phyloP scores from a whole-genome alignment of 2,797 vertebrate genomes.

The Austrolebias charrua region DNA sequence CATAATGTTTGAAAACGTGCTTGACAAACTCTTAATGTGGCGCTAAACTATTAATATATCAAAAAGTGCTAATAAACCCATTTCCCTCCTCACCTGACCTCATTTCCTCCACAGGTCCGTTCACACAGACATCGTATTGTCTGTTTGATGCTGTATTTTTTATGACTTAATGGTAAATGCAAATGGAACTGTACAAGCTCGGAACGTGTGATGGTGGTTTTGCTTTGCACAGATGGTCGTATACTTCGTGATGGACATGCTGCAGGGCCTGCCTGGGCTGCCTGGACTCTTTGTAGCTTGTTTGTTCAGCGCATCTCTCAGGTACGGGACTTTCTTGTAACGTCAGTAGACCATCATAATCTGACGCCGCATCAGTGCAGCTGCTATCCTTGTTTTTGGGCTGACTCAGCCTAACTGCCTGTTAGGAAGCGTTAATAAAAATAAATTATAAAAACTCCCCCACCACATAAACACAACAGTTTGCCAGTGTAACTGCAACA shows the following conservation, averaged over 20 bases:
- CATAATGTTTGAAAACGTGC: too few relatives aligned
- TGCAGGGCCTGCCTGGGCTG: conserved; percentile 83
- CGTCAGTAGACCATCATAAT: background rate
- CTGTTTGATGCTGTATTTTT: background rate
- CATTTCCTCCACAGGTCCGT: background rate
- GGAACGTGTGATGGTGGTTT: background rate
- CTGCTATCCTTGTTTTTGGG: background rate
- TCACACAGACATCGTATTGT: rapidly evolving
- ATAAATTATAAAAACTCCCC: too few relatives aligned
- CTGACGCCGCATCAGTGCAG: background rate
- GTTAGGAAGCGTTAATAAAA: background rate
- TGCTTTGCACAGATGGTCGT: conserved; percentile 82
- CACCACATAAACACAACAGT: too few relatives aligned
- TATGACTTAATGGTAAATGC: background rate
- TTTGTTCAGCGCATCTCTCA: conserved; percentile 91
- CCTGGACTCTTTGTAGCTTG: conserved; percentile 91
- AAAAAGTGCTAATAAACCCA: too few relatives aligned
- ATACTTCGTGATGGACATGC: conserved; percentile 90
- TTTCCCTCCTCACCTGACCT: too few relatives aligned
- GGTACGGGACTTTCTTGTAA: conserved; percentile 65
- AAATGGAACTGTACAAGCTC: background rate
- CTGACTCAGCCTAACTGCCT: background rate
- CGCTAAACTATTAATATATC: too few relatives aligned
- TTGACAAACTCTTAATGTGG: too few relatives aligned
- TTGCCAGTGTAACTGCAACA: too few relatives aligned